Evolutionary conservation across 2,888 invertebrate species (phyloP).

Genomic region (Drosophila borealis): DNA sequence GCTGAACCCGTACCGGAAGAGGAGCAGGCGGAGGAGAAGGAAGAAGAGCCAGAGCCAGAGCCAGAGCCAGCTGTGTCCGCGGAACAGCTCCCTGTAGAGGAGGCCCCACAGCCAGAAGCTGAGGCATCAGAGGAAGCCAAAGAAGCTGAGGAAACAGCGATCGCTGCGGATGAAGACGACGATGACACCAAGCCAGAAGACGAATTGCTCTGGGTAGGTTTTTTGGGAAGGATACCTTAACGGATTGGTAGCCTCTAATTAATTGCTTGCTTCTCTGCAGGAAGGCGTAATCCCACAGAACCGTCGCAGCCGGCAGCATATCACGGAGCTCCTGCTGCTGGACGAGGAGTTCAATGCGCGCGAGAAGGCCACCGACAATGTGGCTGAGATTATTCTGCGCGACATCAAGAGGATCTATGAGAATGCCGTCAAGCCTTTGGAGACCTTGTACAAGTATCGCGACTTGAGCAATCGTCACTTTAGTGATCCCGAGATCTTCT

Average conservation of each 20-base stretch:
- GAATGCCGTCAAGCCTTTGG: constrained; percentile 94
- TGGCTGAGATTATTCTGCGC: constrained; percentile 91
- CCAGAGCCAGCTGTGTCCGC: constrained; percentile 11
- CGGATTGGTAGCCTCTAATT: not conserved
- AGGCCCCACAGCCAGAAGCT: constrained; percentile 63
- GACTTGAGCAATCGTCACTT: constrained; percentile 96
- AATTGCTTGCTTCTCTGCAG: constrained; percentile 77
- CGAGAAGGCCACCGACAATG: constrained; percentile 90
- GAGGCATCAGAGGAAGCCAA: constrained; percentile 3
- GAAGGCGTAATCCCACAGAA: constrained; percentile 91
- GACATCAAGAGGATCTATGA: constrained; percentile 95
- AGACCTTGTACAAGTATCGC: constrained; percentile 95
- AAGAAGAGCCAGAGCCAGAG: constrained; percentile 15
- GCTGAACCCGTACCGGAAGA: constrained; percentile 75
- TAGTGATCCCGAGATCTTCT: constrained; percentile 97
- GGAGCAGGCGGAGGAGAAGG: constrained; percentile 15
- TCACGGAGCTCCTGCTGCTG: constrained; percentile 91
- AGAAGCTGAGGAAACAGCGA: constrained; percentile 47
- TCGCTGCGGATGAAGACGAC: constrained; percentile 69
- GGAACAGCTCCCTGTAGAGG: constrained; percentile 25
- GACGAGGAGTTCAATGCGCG: constrained; percentile 90
- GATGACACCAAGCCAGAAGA: constrained; percentile 87
- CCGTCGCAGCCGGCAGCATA: constrained; percentile 91
- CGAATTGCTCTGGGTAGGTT: constrained; percentile 87
- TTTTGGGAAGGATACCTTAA: accelerated